A percentile compares a stretch with the other conserved stretches of the same genome.
Conservation (phyloP, 2,888 invertebrate genomes). For the Drosophila suboccidentalis region DNA sequence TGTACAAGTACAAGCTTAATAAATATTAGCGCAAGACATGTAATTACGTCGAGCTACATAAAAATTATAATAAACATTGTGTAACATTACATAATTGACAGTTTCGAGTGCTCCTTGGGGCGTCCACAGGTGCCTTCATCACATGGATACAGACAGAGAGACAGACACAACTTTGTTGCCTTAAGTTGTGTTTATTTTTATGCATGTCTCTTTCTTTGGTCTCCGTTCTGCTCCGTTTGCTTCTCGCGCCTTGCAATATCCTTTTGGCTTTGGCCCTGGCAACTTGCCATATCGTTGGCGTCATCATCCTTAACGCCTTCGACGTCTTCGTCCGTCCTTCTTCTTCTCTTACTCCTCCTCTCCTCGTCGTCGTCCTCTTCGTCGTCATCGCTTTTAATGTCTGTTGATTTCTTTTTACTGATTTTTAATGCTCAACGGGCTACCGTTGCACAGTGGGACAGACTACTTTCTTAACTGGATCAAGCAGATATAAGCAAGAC, state of each 20-base stretch:
- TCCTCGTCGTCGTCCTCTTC: constrained; percentile 16
- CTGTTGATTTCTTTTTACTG: constrained; percentile 73
- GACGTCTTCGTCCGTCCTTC: constrained; percentile 24
- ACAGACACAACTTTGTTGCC: constrained; percentile 56
- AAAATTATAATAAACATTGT: constrained; percentile 79
- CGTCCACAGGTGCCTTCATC: constrained; percentile 58
- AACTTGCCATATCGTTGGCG: constrained; percentile 64
- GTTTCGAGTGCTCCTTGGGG: constrained; percentile 64
- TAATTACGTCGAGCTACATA: constrained; percentile 69
- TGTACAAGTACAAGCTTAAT: constrained; percentile 54
- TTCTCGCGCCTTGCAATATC: constrained; percentile 45
- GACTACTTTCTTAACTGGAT: background rate
- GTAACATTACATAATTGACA: constrained; percentile 77
- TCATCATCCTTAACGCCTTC: constrained; percentile 66
- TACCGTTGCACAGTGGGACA: constrained; percentile 43
- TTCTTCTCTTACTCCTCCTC: constrained; percentile 12
- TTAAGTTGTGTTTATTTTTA: constrained; percentile 72
- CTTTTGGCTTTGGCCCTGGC: constrained; percentile 60
- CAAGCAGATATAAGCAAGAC: no score
- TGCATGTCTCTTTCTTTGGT: constrained; percentile 53
- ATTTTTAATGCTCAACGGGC: constrained; percentile 66
- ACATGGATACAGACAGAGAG: background rate
- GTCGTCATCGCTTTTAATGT: constrained; percentile 66
- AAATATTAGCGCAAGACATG: constrained; percentile 74
- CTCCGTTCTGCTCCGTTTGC: constrained; percentile 10